These are phyloP conservation scores for Microplitis manilae DNA, from an alignment of 2,888 invertebrate species.

Conservation along the genomic window DNA sequence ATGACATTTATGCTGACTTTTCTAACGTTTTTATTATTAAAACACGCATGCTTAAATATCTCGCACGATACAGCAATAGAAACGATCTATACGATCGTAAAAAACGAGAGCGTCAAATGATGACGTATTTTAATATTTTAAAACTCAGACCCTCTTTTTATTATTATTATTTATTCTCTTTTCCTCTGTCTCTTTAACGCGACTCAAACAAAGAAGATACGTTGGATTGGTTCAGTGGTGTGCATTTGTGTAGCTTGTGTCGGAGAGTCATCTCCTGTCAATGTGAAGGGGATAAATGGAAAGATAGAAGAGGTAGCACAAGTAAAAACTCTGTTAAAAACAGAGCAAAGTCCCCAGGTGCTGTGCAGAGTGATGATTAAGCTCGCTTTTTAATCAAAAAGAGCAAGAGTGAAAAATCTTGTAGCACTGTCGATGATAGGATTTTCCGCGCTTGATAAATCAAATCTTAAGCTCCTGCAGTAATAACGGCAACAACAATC, in stretches of 20 bases:
- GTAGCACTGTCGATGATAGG: constrained; percentile 64
- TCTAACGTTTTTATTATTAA: background rate
- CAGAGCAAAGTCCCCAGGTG: constrained; percentile 66
- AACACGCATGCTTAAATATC: background rate
- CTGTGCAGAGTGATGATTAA: constrained; percentile 67
- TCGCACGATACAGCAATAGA: background rate
- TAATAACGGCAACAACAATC: constrained; percentile 10
- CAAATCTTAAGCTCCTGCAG: constrained; percentile 59
- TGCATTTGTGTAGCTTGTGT: constrained; percentile 57
- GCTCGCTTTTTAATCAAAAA: constrained; percentile 71
- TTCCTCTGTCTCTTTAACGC: constrained; percentile 39
- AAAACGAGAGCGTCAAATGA: constrained; percentile 63
- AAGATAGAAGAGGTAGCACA: constrained; percentile 36
- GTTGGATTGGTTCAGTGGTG: constrained; percentile 61
- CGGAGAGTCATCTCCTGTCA: constrained; percentile 47
- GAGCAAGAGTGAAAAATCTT: constrained; percentile 68
- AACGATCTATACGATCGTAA: constrained; percentile 43
- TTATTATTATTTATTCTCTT: constrained; percentile 38
- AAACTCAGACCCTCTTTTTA: constrained; percentile 50
- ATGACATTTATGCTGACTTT: constrained; percentile 14
- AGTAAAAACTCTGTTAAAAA: constrained; percentile 46
- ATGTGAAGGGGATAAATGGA: constrained; percentile 41
- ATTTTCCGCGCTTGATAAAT: constrained; percentile 68
- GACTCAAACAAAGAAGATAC: constrained; percentile 61
- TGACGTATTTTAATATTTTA: constrained; percentile 71